Base-by-base conservation (phyloP, 1,140 invertebrate genomes). In the Daktulosphaira vitifoliae region DNA sequence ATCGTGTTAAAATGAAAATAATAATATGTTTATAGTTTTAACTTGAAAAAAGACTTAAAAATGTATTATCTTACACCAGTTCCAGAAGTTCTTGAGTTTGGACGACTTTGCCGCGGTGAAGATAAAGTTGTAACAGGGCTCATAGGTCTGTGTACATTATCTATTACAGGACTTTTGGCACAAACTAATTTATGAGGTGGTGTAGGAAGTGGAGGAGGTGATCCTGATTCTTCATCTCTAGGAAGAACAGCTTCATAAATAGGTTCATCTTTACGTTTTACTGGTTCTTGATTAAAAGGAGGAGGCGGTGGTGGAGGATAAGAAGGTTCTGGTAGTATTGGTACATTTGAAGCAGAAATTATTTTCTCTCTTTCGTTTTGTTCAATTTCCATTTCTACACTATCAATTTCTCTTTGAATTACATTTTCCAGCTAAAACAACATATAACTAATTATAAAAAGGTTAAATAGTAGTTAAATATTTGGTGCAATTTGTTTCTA, bases 181-280 rank as follows among this genome's bases (percentile, higher is more conserved):
- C 75, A 70, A 22, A 76, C 69, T 67, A 75, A 74, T 50, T 72
- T 72, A 59, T 73, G 72, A 37, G 75, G 76, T 13, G 76, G 78
- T 8, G 76, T 74, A 22, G 76, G 77, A 22, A 77, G 66, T 3
- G 77, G 74, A 11, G 76, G 83, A 23, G 82, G 81, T 70, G 70
- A 70, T 72, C 20, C 50, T 69, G 2, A 70, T 67, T 72, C 75
- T 26, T 81, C 80, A 29, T 84, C 82, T 16, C 86, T 76, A 2
- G 86, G 87, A 65, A 87, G 78, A 15, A 92, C 85, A 0, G 86
- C 82, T 72, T 92, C 89, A 72, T 92, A 92, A 69, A 92, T 92
- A 1, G 88, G 89, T 72, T 92, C 89, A 4, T 75, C 76, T 5
- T 69, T 67, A 20, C 66, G 52, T 15, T 66, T 68, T 8, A 74